Conservation (phyloP, 2,113 vertebrate genomes). For the Oryzias curvinotus region DNA sequence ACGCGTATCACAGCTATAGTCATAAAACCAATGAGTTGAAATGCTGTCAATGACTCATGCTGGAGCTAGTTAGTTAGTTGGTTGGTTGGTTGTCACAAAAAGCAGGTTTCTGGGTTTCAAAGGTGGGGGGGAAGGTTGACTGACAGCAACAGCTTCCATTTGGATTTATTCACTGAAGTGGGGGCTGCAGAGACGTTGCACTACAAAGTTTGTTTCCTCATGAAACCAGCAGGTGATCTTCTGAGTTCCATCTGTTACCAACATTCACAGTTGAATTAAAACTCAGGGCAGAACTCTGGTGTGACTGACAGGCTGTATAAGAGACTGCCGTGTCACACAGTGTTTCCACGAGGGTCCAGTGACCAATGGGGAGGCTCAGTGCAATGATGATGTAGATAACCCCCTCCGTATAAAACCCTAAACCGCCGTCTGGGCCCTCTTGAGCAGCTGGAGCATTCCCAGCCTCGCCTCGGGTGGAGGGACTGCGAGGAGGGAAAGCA, state of each 20-base stretch:
- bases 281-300: not conserved
- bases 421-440: slow-evolving; percentile 82
- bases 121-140: slow-evolving; percentile 45
- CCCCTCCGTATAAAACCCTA: slow-evolving; percentile 86
- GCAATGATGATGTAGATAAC: slow-evolving; percentile 68
- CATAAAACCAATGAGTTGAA: not conserved
- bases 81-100: slow-evolving; percentile 17
- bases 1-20: not conserved
- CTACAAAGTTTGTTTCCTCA: not conserved
- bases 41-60: not conserved
- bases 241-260: not conserved
- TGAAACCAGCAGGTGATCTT: not conserved
- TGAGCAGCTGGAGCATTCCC: slow-evolving; percentile 98
- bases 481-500: slow-evolving; percentile 88
- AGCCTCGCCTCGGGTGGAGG: slow-evolving; percentile 99
- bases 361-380: slow-evolving; percentile 78
- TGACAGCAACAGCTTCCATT: slow-evolving; percentile 72
- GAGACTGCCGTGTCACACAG: slow-evolving; percentile 74
- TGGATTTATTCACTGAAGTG: slow-evolving; percentile 38
- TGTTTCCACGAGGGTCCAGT: slow-evolving; percentile 50
- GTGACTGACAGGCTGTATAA: slow-evolving; percentile 76
- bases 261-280: rapidly evolving
- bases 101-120: slow-evolving; percentile 7
- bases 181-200: not conserved
- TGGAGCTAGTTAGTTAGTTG: not conserved